phyloP scores from a whole-genome alignment of 2,888 invertebrate genomes.

The Oxytorus armatus region DNA sequence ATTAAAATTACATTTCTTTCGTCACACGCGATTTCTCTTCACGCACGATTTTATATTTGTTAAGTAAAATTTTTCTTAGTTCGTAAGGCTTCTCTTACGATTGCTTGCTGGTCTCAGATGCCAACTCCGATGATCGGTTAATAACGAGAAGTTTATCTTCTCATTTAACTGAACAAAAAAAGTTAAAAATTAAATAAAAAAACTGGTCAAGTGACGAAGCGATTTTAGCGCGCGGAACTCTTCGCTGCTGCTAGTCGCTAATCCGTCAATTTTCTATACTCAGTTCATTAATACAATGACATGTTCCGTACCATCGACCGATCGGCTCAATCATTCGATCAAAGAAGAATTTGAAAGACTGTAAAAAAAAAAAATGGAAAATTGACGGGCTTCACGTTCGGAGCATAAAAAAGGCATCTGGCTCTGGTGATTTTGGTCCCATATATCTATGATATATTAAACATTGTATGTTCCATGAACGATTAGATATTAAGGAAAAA shows the following conservation, averaged over 20 bases:
- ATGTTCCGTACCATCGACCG: not conserved
- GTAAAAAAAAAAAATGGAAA: conserved; percentile 53
- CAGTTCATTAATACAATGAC: not conserved
- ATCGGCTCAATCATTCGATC: conserved; percentile 10
- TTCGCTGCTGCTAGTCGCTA: conserved; percentile 77
- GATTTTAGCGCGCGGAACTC: conserved; percentile 79
- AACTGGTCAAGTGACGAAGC: conserved; percentile 46
- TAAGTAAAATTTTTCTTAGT: conserved; percentile 54
- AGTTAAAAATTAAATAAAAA: too few species aligned
- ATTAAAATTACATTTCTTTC: conserved; percentile 35
- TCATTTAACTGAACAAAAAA: conserved; percentile 17
- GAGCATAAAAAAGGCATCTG: conserved; percentile 73
- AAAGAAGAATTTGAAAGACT: conserved; percentile 49
- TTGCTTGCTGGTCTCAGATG: conserved; percentile 82
- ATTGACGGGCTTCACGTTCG: conserved; percentile 66
- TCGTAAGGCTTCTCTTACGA: conserved; percentile 75
- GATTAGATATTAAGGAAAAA: conserved; percentile 79
- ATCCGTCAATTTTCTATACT: conserved; percentile 58
- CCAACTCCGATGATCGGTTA: conserved; percentile 58
- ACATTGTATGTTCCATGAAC: conserved; percentile 98
- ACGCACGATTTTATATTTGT: conserved; percentile 39
- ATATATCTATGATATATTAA: conserved; percentile 99
- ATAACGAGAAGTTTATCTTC: conserved; percentile 24
- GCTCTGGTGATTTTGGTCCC: conserved; percentile 93
- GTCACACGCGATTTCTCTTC: conserved; percentile 35